phyloP scores from a whole-genome alignment of 2,113 vertebrate genomes.

The Gorsachius goisagi region DNA sequence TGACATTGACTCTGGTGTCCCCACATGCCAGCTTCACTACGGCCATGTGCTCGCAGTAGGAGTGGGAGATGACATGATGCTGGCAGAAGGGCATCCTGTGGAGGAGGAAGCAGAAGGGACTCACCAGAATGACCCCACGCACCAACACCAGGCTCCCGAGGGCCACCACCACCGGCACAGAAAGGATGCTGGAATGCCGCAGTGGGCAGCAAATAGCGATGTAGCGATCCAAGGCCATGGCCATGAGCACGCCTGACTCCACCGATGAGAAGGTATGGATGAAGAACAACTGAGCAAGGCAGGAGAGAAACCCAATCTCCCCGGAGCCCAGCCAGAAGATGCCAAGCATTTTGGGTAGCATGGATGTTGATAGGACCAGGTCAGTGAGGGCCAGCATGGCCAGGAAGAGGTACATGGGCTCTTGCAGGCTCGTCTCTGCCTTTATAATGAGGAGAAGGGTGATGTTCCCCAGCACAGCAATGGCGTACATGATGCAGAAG shows the following conservation, averaged over 20 bases:
- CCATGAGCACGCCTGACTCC: constrained; percentile 37
- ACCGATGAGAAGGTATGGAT: constrained; percentile 35
- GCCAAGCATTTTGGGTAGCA: constrained; percentile 46
- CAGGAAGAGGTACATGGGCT: constrained; percentile 61
- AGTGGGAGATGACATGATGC: background rate
- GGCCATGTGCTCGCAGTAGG: constrained; percentile 61
- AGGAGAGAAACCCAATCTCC: constrained; percentile 34
- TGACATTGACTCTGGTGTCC: background rate
- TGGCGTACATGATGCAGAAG: constrained; percentile 18
- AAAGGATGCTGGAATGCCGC: constrained; percentile 4
- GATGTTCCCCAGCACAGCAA: constrained; percentile 32
- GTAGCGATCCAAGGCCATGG: constrained; percentile 45
- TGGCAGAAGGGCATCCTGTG: background rate
- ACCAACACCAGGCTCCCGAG: background rate
- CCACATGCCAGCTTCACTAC: constrained; percentile 45
- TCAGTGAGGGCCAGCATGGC: constrained; percentile 54
- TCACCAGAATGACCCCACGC: constrained; percentile 18
- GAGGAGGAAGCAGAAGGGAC: background rate
- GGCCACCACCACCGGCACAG: background rate
- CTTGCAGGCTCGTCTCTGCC: background rate
- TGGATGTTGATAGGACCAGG: constrained; percentile 33
- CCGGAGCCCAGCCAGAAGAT: constrained; percentile 35
- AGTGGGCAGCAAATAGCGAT: constrained; percentile 50
- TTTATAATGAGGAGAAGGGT: constrained; percentile 3
- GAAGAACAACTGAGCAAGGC: constrained; percentile 64